Percentiles rank a stretch among this genome's conserved stretches.
These are phyloP conservation scores for Antheraea pernyi DNA, from an alignment of 1,140 invertebrate genomes.

Conservation along the genomic window DNA sequence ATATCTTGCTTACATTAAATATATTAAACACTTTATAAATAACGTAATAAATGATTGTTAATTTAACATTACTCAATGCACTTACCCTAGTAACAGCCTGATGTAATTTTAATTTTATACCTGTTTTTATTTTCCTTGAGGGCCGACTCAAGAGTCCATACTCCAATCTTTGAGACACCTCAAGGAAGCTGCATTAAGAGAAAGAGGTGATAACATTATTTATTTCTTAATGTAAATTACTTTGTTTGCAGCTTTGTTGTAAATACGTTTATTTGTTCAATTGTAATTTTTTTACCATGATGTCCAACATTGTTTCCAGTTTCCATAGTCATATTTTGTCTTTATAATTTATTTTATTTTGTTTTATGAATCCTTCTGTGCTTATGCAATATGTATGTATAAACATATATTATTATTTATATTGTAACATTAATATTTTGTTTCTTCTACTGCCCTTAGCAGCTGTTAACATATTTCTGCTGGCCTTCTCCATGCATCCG, in stretches of 20 bases:
- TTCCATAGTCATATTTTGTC: background rate
- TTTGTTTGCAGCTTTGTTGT: background rate
- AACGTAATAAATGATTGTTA: background rate
- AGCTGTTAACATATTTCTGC: background rate
- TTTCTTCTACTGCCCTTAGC: too few species aligned
- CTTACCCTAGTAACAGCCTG: conserved; percentile 11
- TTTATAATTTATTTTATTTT: background rate
- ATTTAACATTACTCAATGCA: conserved; percentile 14
- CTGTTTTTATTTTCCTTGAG: conserved; percentile 44
- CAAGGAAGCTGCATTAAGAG: conserved; percentile 43
- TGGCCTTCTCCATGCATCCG: background rate
- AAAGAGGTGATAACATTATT: conserved; percentile 39
- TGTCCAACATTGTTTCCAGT: background rate
- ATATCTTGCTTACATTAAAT: conserved; percentile 5
- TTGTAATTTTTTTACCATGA: background rate
- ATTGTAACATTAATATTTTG: too few species aligned
- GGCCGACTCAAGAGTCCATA: conserved; percentile 49
- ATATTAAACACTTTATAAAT: conserved; percentile 2
- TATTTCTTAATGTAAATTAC: conserved; percentile 20
- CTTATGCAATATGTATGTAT: too few species aligned
- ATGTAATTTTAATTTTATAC: conserved; percentile 34
- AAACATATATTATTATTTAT: too few species aligned
- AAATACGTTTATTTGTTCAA: too few species aligned
- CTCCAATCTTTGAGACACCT: conserved; percentile 46
- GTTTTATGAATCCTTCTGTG: too few species aligned